These are phyloP conservation scores for Timema cristinae DNA, from an alignment of 2,888 invertebrate species.

Conservation along the genomic window DNA sequence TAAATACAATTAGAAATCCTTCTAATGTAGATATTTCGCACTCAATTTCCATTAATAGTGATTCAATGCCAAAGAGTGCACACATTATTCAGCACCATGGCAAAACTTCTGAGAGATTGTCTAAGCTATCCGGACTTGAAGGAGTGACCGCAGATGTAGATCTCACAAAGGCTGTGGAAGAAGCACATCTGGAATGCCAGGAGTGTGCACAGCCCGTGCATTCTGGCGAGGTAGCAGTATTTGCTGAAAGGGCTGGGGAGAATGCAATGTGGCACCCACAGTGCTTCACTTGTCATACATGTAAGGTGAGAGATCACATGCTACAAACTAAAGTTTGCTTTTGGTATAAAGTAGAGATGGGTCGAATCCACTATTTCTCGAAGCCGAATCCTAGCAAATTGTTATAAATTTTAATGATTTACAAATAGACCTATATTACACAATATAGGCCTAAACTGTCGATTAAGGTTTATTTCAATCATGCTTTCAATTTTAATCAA, in stretches of 20 bases:
- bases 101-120: background rate
- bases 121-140: background rate
- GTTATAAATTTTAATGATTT: too few relatives aligned
- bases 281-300: constrained; percentile 79
- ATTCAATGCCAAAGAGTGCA: constrained; percentile 28
- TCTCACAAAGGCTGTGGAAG: background rate
- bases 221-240: constrained; percentile 74
- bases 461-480: too few relatives aligned
- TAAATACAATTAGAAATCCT: too few relatives aligned
- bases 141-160: background rate
- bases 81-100: constrained; percentile 20
- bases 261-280: constrained; percentile 80
- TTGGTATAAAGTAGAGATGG: too few relatives aligned
- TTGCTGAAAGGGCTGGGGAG: constrained; percentile 70
- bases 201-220: constrained; percentile 60
- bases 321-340: too few relatives aligned
- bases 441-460: too few relatives aligned
- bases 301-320: constrained; percentile 48
- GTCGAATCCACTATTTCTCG: too few relatives aligned
- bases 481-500: too few relatives aligned
- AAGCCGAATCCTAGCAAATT: too few relatives aligned
- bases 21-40: background rate
- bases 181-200: constrained; percentile 47
- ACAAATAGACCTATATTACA: too few relatives aligned
- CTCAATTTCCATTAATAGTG: constrained; percentile 18